Conservation (phyloP, 2,888 invertebrate genomes). For the Tholera decimalis region DNA sequence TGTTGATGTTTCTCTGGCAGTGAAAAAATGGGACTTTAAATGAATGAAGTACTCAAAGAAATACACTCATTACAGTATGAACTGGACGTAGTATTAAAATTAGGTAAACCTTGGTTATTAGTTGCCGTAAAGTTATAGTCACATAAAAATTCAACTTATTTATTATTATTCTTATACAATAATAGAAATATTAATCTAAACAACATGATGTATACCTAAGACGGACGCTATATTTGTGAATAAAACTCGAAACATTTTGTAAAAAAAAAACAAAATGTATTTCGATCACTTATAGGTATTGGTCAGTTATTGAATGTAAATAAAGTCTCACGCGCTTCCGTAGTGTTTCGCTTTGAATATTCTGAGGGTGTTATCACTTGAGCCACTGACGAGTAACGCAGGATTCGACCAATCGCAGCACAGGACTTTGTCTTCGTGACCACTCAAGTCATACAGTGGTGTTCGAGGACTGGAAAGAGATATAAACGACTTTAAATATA, state of each 20-base stretch:
- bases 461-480: conserved; percentile 94
- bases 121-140: conserved; percentile 20
- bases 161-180: conserved; percentile 48
- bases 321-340: conserved; percentile 69
- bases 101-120: background rate
- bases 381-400: conserved; percentile 96
- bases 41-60: background rate
- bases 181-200: conserved; percentile 53
- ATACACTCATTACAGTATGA: background rate
- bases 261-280: conserved; percentile 39
- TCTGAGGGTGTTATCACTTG: conserved; percentile 98
- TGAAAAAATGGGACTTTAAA: no score
- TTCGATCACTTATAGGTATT: conserved; percentile 48
- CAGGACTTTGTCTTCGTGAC: conserved; percentile 98
- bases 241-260: conserved; percentile 44
- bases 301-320: conserved; percentile 42
- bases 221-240: conserved; percentile 43
- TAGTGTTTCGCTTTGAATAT: conserved; percentile 94
- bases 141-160: conserved; percentile 48
- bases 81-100: no score
- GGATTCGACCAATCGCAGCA: conserved; percentile 98
- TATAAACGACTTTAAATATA: background rate
- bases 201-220: conserved; percentile 54
- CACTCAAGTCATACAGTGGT: conserved; percentile 97
- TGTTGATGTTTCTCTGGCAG: background rate